Percentiles rank a stretch among this genome's conserved stretches.
Conservation (phyloP, 2,797 vertebrate genomes). For the Myiothlypis coronata region DNA sequence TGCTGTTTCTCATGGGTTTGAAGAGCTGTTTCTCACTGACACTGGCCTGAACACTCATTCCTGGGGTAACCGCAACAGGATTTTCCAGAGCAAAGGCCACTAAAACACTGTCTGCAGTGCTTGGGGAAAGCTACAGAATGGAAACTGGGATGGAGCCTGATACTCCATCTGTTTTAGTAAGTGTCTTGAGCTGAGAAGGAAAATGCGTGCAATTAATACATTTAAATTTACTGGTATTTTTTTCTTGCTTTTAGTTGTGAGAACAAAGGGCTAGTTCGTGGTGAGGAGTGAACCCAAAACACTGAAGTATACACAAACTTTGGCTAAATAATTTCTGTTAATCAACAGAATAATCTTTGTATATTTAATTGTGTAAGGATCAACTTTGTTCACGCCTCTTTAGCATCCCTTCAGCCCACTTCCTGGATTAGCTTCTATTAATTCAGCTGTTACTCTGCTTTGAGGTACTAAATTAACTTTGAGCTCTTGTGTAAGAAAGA, state of each 20-base stretch:
- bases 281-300: background rate
- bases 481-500: background rate
- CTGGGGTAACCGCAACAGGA: background rate
- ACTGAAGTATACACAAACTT: background rate
- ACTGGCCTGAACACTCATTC: background rate
- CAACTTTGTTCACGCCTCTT: background rate
- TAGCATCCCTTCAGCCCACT: background rate
- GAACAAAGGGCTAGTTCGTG: background rate
- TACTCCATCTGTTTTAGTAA: background rate
- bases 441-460: background rate
- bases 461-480: background rate
- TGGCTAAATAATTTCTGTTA: background rate
- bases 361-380: background rate
- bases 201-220: background rate
- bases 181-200: background rate
- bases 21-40: background rate
- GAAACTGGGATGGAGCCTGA: background rate
- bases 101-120: background rate
- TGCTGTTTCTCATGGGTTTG: background rate
- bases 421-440: background rate
- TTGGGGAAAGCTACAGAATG: background rate
- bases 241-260: background rate
- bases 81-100: background rate
- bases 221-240: background rate
- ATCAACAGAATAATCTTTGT: background rate